Evolutionary conservation across 2,888 invertebrate species (phyloP), one percentile per base, ranked within the genome.

Genomic region (Orgyia antiqua): DNA sequence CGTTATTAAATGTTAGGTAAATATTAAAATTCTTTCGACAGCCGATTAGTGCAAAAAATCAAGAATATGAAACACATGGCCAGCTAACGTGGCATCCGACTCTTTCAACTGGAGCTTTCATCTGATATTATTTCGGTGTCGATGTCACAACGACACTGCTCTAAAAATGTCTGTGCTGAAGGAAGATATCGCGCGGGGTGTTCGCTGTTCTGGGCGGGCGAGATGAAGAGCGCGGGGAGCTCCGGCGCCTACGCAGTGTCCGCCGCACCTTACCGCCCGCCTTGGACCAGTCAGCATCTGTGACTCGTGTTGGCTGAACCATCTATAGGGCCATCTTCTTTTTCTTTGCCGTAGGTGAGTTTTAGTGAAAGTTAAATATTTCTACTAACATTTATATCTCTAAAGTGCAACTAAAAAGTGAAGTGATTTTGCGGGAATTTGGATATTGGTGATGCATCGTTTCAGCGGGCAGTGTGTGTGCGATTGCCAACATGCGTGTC

Each of bases 261-360:
- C 77, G 72, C 77, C 77, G 74, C 75, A 66, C 78, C 82, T 80
- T 80, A 65, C 83, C 84, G 78, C 82, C 78, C 83, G 82, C 76
- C 68, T 65, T 63, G 61, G 72, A 58, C 76, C 79, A 83, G 80
- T 86, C 84, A 86, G 84, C 82, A 77, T 73, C 78, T 80, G 87
- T 79, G 82, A 59, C 83, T 84, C 83, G 84, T 80, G 86, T 83
- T 83, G 87, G 88, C 88, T 91, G 90, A 91, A 91, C 91, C 87
- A 86, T 84, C 87, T 62, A 59, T 82, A 83, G 86, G 83, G 84
- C 86, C 83, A 79, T 74, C 82, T 65, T 70, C 77, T 79, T 79
- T 83, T 68, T 78, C 74, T 72, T 71, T 79, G 53, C 65, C 68
- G 68, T 84, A 80, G 86, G 86, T 86, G 83, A 86, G 84, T 84